phyloP scores from a whole-genome alignment of 1,140 invertebrate genomes.

The Diorhabda sublineata region DNA sequence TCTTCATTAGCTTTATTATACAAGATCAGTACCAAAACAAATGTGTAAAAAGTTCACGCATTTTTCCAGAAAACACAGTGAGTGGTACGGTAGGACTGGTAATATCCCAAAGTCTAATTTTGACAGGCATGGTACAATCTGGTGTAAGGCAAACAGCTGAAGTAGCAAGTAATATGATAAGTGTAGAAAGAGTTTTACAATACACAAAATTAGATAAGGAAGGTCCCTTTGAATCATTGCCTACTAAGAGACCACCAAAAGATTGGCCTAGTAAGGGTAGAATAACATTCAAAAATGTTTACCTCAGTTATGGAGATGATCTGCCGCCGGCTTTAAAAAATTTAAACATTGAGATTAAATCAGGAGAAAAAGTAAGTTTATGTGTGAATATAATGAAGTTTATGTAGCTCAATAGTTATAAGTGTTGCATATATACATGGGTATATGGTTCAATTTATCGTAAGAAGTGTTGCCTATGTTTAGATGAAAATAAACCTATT shows the following conservation, averaged over 20 bases:
- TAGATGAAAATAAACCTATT: background rate
- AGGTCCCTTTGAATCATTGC: conserved; percentile 44
- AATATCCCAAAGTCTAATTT: conserved; percentile 74
- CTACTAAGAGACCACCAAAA: conserved; percentile 53
- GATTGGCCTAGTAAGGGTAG: conserved; percentile 69
- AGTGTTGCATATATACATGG: no score
- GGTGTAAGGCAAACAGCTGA: conserved; percentile 74
- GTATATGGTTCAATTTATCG: no score
- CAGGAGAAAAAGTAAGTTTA: conserved; percentile 62
- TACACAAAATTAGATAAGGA: conserved; percentile 70
- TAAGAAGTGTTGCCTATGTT: background rate
- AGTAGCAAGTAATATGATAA: conserved; percentile 69
- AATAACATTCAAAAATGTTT: conserved; percentile 64
- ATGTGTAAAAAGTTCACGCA: no score
- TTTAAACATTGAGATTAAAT: conserved; percentile 59
- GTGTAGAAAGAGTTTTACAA: conserved; percentile 76
- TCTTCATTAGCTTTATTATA: no score
- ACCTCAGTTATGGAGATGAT: conserved; percentile 52
- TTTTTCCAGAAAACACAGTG: conserved; percentile 25
- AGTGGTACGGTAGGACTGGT: conserved; percentile 75
- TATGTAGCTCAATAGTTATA: no score
- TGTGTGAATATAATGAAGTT: no score
- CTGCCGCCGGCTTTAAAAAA: conserved; percentile 64
- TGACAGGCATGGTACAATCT: conserved; percentile 81
- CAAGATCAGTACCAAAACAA: no score